Evolutionary conservation across 2,888 invertebrate species (phyloP).

Genomic region (Lithophane socia): DNA sequence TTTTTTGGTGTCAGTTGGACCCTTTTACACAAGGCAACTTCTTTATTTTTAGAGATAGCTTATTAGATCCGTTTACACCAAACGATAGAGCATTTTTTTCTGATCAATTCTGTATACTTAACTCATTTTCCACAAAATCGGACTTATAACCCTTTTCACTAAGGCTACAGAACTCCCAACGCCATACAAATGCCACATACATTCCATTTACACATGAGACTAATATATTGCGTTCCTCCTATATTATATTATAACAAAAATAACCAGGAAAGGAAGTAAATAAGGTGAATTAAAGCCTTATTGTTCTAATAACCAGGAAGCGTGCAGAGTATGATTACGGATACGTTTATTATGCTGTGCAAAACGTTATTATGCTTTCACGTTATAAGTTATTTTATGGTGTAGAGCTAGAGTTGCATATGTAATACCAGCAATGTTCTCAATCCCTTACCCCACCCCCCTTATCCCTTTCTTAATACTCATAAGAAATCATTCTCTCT

Average conservation of each 20-base stretch:
- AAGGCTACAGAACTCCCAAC: background rate
- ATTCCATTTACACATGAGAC: slow-evolving; percentile 22
- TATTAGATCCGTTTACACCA: too few species aligned
- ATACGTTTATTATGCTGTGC: slow-evolving; percentile 35
- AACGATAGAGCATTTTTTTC: too few species aligned
- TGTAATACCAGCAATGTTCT: background rate
- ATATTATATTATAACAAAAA: slow-evolving; percentile 1
- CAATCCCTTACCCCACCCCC: background rate
- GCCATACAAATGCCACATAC: slow-evolving; percentile 1
- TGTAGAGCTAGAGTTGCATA: slow-evolving; percentile 10
- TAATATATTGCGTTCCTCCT: slow-evolving; percentile 29
- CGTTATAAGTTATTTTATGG: slow-evolving; percentile 25
- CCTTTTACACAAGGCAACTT: too few species aligned
- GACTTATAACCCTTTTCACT: too few species aligned
- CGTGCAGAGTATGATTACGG: slow-evolving; percentile 39
- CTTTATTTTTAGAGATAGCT: too few species aligned
- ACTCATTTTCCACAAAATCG: too few species aligned
- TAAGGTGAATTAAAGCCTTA: slow-evolving; percentile 34
- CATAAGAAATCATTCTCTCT: background rate
- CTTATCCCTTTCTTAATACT: background rate
- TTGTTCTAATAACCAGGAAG: slow-evolving; percentile 40
- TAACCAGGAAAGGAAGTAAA: slow-evolving; percentile 15
- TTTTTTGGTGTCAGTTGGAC: too few species aligned
- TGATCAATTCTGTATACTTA: too few species aligned
- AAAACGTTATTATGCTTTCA: slow-evolving; percentile 33